Evolutionary conservation across 2,113 vertebrate genomes (phyloP).

Genomic region (Protobothrops flavoviridis): DNA sequence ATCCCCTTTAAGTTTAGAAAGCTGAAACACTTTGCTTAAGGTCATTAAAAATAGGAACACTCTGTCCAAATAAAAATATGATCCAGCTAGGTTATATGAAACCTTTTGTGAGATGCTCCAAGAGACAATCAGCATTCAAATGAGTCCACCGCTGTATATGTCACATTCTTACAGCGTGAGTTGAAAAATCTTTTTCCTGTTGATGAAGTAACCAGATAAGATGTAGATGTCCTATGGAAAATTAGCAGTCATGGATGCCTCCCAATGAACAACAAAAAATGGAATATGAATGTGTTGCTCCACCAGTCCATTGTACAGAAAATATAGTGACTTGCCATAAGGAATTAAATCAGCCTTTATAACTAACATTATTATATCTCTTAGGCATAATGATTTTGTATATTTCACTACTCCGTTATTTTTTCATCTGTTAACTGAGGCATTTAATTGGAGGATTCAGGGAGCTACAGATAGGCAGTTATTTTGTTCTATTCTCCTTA

Average conservation of each 20-base stretch:
- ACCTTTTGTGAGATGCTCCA: neutral
- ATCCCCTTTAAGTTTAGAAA: neutral
- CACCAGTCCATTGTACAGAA: neutral
- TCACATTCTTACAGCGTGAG: neutral
- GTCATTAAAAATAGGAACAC: constrained; percentile 19
- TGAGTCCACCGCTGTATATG: neutral
- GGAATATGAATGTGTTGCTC: too few relatives aligned
- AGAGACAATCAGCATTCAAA: neutral
- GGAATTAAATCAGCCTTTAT: neutral
- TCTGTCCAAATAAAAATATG: neutral
- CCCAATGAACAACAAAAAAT: neutral
- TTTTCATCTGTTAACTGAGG: neutral
- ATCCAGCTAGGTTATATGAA: neutral
- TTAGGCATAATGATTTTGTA: neutral
- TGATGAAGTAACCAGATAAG: neutral
- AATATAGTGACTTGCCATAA: neutral
- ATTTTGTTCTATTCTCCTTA: neutral
- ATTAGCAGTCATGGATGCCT: neutral
- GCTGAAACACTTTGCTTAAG: neutral
- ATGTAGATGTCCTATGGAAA: neutral
- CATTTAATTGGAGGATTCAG: neutral
- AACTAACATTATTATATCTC: neutral
- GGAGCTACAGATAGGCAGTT: neutral
- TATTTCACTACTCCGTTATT: neutral
- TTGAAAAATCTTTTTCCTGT: neutral